Percentiles rank a stretch among this genome's conserved stretches.
Evolutionary conservation across 2,797 vertebrate genomes (phyloP).

Genomic region (Ctenosaura bakeri): DNA sequence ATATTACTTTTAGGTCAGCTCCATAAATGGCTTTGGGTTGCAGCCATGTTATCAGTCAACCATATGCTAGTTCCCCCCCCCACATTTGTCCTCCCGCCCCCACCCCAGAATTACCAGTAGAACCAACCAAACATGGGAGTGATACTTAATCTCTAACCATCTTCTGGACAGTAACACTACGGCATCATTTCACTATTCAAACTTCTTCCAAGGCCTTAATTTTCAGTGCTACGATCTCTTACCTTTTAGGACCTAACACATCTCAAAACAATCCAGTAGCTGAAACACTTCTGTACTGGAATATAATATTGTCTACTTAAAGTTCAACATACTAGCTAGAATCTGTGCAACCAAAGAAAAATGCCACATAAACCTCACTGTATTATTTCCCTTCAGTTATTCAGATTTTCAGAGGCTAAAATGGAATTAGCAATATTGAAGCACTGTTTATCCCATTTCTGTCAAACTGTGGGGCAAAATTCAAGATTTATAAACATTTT

Average conservation of each 20-base stretch:
- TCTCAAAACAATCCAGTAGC: neutral
- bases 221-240: neutral
- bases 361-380: slow-evolving; percentile 53
- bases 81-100: neutral
- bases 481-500: slow-evolving; percentile 30
- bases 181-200: slow-evolving; percentile 15
- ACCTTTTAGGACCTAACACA: too few species aligned
- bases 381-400: slow-evolving; percentile 62
- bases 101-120: neutral
- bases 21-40: neutral
- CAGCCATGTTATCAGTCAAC: neutral
- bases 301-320: slow-evolving; percentile 54
- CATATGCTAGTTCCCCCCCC: neutral
- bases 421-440: slow-evolving; percentile 58
- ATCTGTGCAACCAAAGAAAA: slow-evolving; percentile 37
- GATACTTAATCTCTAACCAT: neutral
- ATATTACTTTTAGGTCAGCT: neutral
- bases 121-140: neutral
- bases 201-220: neutral
- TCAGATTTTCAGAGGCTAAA: slow-evolving; percentile 61
- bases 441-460: slow-evolving; percentile 33
- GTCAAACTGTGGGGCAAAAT: slow-evolving; percentile 37
- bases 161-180: neutral
- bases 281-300: neutral
- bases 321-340: slow-evolving; percentile 55